Base-by-base conservation (phyloP, 2,888 invertebrate genomes). In the Steromphala cineraria region DNA sequence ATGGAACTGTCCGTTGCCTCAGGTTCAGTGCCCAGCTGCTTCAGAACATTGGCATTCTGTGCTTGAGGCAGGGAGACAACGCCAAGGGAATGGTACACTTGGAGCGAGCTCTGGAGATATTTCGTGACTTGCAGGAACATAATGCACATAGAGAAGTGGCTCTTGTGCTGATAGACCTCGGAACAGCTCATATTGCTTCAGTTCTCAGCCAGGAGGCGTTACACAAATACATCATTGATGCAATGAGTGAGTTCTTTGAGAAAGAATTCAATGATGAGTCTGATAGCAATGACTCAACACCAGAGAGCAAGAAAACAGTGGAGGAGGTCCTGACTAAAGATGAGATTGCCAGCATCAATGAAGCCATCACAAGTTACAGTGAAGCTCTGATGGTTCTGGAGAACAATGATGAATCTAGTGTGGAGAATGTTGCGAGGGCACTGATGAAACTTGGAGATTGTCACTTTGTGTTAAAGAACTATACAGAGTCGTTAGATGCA, bases 371-470 rank as follows among this genome's bases (percentile, higher is more conserved):
- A 75, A 93, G 92, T 84, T 92, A 91, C 82, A 86, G 89, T 28
- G 91, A 91, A 62, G 91, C 92, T 4, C 85, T 92, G 36, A 82
- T 85, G 17, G 88, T 92, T 24, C 84, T 93, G n/a, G 89, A 90
- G 77, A 83, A 87, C 28, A 86, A 87, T 40, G 89, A 90, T 74
- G 88, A 88, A 67, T 86, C 87, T 5, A 88, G 90, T 81, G 83
- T 84, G 56, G 88, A 90, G n/a, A 86, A 90, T 78, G 84, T 90
- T 24, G 91, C 90, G 5, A 89, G 87, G 82, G 89, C 91, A 4
- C 86, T 91, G 28, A 90, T 91, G 83, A 89, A 91, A 79, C 86
- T 93, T 1, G 93, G 92, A 0, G 92, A 93, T 82, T 93, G 92
- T 80, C 89, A 89, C 81, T 91, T 93, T 83, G 90, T 92, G 88